A percentile compares a stretch with the other conserved stretches of the same genome.
Conservation (phyloP, 2,797 vertebrate genomes). For the Liasis olivaceus region DNA sequence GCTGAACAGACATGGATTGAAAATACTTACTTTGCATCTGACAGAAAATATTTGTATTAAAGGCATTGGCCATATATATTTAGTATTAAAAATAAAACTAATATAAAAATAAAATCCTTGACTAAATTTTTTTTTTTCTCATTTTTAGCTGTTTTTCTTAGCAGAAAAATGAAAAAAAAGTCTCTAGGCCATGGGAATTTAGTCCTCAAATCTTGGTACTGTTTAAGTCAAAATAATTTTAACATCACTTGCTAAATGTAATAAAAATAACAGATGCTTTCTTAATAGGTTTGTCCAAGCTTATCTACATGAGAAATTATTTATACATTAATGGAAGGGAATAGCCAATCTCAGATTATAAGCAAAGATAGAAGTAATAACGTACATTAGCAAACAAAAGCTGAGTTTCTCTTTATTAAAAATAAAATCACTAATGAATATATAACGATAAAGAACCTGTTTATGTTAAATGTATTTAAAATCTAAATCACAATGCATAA, state of each 20-base stretch:
- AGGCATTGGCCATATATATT: slow-evolving; percentile 27
- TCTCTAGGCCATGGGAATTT: slow-evolving; percentile 64
- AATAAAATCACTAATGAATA: slow-evolving; percentile 2
- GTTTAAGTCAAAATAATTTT: slow-evolving; percentile 48
- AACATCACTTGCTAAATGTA: slow-evolving; percentile 45
- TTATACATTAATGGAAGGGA: slow-evolving; percentile 49
- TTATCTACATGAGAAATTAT: slow-evolving; percentile 35
- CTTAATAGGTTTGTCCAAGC: slow-evolving; percentile 9
- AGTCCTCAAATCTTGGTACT: neutral
- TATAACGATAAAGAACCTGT: slow-evolving; percentile 22
- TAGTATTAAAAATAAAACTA: slow-evolving; percentile 57
- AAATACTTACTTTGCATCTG: neutral
- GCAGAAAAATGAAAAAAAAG: slow-evolving; percentile 55
- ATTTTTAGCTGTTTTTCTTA: neutral
- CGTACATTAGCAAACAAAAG: slow-evolving; percentile 29
- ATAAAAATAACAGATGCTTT: slow-evolving; percentile 67
- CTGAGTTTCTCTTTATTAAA: neutral
- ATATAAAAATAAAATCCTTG: slow-evolving; percentile 19
- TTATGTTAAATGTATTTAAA: slow-evolving; percentile 36
- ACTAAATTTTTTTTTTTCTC: too few species aligned
- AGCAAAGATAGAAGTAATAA: slow-evolving; percentile 35
- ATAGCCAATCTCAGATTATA: slow-evolving; percentile 37
- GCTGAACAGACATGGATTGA: neutral
- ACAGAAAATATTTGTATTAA: slow-evolving; percentile 15
- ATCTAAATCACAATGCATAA: slow-evolving; percentile 38